Evolutionary conservation across 2,888 invertebrate species (phyloP), one percentile per base, ranked within the genome.

Genomic region (Brenthis hecate): DNA sequence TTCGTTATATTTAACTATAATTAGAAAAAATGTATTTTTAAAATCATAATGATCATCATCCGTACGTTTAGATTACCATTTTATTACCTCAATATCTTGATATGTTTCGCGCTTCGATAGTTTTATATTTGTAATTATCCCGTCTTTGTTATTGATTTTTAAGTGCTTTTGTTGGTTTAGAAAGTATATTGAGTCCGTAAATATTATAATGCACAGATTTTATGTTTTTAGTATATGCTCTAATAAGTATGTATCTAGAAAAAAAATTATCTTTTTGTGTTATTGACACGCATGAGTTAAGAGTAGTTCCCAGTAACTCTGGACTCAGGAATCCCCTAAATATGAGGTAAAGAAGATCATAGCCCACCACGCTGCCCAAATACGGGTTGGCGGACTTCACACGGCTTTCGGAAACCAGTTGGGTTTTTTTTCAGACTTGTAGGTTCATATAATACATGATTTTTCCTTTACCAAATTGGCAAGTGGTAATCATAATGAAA

Each of bases 71-170:
- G n/a, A 51, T 5, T 63, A 68, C 68, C 57, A 66, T 66, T 68
- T 69, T 57, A 66, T 64, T 60, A 53, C 55, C 65, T 66, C 13
- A 55, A 61, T 64, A 28, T 28, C 28, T 28, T 28, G 28, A 4
- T 28, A 28, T 54, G 68, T 55, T 60, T 50, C 53, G 50, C 68
- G 72, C 71, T 64, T 56, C 72, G 57, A 66, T 66, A 58, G 66
- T 57, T 71, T 65, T 62, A 62, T 62, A 54, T 62, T 53, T 54
- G 36, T 51, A 62, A 62, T 62, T 62, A 62, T 54, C 43, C 19
- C 62, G 36, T 32, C 36, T 43, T 47, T 66, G 53, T 60, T 58
- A 62, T 62, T 62, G 54, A 62, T 36, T 57, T 65, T 56, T 66
- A 65, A 57, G 28, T 65, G 47, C 54, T 54, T 66, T 43, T 54